Conservation (phyloP, 2,113 vertebrate genomes). For the Gymnorhina tibicen region DNA sequence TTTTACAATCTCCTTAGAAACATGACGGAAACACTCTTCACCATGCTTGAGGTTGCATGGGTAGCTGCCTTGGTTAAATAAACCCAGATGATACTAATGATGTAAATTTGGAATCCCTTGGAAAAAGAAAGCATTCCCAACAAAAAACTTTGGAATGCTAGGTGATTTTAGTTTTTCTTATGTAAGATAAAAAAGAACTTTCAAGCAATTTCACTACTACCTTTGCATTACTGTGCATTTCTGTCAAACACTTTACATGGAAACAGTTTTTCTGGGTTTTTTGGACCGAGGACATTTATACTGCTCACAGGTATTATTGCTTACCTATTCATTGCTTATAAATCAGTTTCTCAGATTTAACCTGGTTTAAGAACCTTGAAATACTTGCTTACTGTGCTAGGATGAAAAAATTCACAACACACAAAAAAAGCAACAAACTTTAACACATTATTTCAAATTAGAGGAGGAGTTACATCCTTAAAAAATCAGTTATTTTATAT, state of each 20-base stretch:
- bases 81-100: not conserved
- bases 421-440: not conserved
- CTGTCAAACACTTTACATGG: not conserved
- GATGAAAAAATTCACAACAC: too few species aligned
- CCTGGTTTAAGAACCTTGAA: not conserved
- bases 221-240: not conserved
- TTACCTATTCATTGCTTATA: not conserved
- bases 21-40: not conserved
- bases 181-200: not conserved
- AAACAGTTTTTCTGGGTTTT: not conserved
- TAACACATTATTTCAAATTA: not conserved
- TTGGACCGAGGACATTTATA: not conserved
- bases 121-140: not conserved
- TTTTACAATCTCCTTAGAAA: not conserved
- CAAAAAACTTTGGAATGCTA: not conserved
- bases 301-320: not conserved
- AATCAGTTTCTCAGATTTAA: not conserved
- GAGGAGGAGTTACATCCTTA: rapidly evolving
- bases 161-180: not conserved
- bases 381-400: not conserved
- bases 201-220: not conserved
- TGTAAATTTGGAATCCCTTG: not conserved
- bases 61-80: not conserved
- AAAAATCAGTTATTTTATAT: not conserved
- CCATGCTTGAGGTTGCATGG: not conserved